Evolutionary conservation across 2,888 invertebrate species (phyloP).

Genomic region (Ditylenchus weischeri): DNA sequence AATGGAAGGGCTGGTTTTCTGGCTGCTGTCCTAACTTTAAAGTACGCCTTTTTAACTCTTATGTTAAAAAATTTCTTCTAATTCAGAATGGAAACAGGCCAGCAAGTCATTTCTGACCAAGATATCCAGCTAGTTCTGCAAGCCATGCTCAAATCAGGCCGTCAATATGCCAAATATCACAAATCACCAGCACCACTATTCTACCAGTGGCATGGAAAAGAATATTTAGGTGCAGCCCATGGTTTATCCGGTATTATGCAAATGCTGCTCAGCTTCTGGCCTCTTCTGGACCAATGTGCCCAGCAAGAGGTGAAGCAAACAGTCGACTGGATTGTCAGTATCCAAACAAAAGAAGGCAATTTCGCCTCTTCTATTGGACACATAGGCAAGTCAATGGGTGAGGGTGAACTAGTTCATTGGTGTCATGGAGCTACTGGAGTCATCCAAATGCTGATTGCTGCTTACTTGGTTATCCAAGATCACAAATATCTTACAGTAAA

Average conservation of each 20-base stretch:
- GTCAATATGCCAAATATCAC: slow-evolving; percentile 70
- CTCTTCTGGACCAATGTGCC: slow-evolving; percentile 22
- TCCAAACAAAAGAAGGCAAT: slow-evolving; percentile 36
- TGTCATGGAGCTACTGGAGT: slow-evolving; percentile 80
- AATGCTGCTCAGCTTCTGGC: slow-evolving; percentile 66
- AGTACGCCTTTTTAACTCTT: slow-evolving; percentile 13
- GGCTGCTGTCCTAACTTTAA: slow-evolving; percentile 69
- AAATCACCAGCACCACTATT: slow-evolving; percentile 67
- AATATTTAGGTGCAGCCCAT: slow-evolving; percentile 85
- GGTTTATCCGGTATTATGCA: slow-evolving; percentile 81
- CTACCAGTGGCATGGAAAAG: slow-evolving; percentile 81
- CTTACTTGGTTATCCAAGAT: slow-evolving; percentile 72
- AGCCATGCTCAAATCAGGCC: slow-evolving; percentile 72
- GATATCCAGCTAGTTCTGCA: slow-evolving; percentile 70
- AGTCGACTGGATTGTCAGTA: slow-evolving; percentile 30
- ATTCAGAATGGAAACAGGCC: slow-evolving; percentile 28
- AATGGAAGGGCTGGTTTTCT: slow-evolving; percentile 82
- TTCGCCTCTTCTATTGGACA: slow-evolving; percentile 32
- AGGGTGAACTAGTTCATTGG: slow-evolving; percentile 59
- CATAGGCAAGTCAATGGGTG: slow-evolving; percentile 24
- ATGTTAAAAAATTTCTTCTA: neutral
- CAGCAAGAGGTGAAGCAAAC: slow-evolving; percentile 22
- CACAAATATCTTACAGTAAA: slow-evolving; percentile 71
- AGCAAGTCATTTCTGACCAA: slow-evolving; percentile 53
- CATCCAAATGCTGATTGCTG: slow-evolving; percentile 77